A percentile compares a stretch with the other conserved stretches of the same genome.
These are phyloP conservation scores for Meteorus sp. DNA, from an alignment of 1,140 invertebrate species.

Conservation along the genomic window DNA sequence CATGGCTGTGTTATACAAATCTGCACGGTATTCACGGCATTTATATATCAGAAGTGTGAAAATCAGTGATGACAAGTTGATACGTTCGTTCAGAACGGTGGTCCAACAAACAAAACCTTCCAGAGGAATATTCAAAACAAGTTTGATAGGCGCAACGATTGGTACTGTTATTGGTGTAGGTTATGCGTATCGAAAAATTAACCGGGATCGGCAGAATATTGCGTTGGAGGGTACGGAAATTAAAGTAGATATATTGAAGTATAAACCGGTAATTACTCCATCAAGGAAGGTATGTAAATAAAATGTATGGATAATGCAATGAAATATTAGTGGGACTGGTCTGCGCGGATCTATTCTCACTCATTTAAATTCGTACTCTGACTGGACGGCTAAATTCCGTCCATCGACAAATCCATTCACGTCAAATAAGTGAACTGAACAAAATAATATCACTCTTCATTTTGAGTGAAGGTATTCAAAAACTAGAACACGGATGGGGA, in stretches of 20 bases:
- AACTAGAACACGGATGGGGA: too few species aligned
- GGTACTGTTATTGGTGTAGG: slow-evolving; percentile 58
- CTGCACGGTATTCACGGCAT: slow-evolving; percentile 32
- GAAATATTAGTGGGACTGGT: too few species aligned
- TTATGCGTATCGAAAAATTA: slow-evolving; percentile 56
- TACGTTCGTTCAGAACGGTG: slow-evolving; percentile 33
- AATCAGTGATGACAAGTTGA: slow-evolving; percentile 21
- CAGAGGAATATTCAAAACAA: slow-evolving; percentile 53
- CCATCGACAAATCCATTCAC: too few species aligned
- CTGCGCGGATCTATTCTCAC: too few species aligned
- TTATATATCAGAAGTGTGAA: slow-evolving; percentile 26
- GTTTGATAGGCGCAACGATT: slow-evolving; percentile 58
- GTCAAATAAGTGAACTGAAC: too few species aligned
- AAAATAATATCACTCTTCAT: too few species aligned
- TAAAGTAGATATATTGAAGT: slow-evolving; percentile 55
- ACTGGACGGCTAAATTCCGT: too few species aligned
- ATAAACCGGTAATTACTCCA: slow-evolving; percentile 56
- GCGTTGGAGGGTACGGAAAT: slow-evolving; percentile 53
- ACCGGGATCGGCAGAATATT: slow-evolving; percentile 51
- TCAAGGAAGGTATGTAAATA: slow-evolving; percentile 51
- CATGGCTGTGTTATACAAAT: slow-evolving; percentile 41
- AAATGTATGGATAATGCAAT: neutral
- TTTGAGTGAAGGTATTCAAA: too few species aligned
- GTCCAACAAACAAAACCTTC: slow-evolving; percentile 35
- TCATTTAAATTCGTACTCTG: too few species aligned